Base-by-base conservation (phyloP, 2,113 vertebrate species). In the Periophthalmus modestus region DNA sequence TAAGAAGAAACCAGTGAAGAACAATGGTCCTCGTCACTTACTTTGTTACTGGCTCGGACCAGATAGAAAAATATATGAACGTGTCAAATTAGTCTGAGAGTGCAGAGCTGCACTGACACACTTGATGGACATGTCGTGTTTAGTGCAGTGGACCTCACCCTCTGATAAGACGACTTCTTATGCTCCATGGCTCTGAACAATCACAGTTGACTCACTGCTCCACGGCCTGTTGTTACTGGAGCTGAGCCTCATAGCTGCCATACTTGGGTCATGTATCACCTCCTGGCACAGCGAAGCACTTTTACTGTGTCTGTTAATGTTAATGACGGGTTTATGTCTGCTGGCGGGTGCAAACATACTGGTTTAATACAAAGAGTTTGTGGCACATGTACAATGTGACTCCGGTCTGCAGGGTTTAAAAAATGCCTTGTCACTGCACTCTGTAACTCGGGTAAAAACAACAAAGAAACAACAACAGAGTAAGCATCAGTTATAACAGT, bases 171-270 rank as follows among this genome's bases (percentile, higher is more conserved):
- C 69, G 74, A 66, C 69, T 73, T 86, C 54, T 59, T 83, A 90
- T 84, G 86, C 82, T 88, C 24, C 16, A 9, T 68, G 83, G 67
- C 61, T 9, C 2, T 5, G 81, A 83, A 91, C 83, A 91, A 88
- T 91, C 71, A 80, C 34, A 6, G 58, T 54, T 85, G 88, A 91
- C 78, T 89, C 78, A 85, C 72, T 75, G 79, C 78, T 82, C 80
- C 71, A 81, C 71, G 73, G 59, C 48, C 46, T 28, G 75, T 81
- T 79, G 75, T 79, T 85, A 33, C 36, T 68, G 57, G 50, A 83
- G 78, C 71, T 76, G 71, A 61, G 67, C 33, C 48, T 86, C 79
- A 84, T 80, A 84, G 73, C 39, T 82, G 61, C 74, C 70, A 85
- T 80, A 73, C 83, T 90, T 89, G 81, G 54, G 74, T 71, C 39